Evolutionary conservation across 2,888 invertebrate genomes (phyloP), one percentile per base, ranked within the genome.

Genomic region (Eristalinus aeneus): DNA sequence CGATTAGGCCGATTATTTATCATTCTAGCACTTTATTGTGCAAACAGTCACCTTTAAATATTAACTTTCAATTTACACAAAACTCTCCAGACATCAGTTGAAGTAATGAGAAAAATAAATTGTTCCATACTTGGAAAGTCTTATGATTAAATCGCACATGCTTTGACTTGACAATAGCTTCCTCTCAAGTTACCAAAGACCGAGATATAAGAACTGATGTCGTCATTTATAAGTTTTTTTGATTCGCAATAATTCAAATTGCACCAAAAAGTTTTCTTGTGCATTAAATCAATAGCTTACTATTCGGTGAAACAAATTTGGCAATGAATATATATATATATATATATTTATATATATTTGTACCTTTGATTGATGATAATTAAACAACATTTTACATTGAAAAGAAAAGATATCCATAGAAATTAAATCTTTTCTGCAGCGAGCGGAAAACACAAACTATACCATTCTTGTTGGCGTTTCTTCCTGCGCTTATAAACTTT

Each of bases 351-450:
- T n/a, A n/a, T n/a, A 8, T 16, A 27, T 46, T 16, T 0, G 31
- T 4, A 32, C 36, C 6, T 64, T 64, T 64, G 20, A 16, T 46
- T 16, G 16, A 20, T 39, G n/a, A 27, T 46, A 12, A 20, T 46
- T 34, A 3, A 53, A 71, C 86, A 86, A 86, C 82, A 86, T 86
- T 86, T 82, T 82, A 82, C 77, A 77, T 86, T 72, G 60, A 72
- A 34, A 63, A 6, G 34, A 54, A 85, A 54, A 6, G 34, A 54
- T 80, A 76, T 76, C 85, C 81, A 77, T 86, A 77, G 71, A 71
- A 74, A 56, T 65, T 69, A 68, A 58, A 11, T 34, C 68, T 71
- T 73, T 72, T 67, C 85, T 76, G 76, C 81, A 86, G 76, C 69
- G 46, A 73, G 53, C 68, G 68, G 77, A 86, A 64, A 75, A 23